Evolutionary conservation across 2,113 vertebrate species (phyloP).

Genomic region (Dicaeum eximium): DNA sequence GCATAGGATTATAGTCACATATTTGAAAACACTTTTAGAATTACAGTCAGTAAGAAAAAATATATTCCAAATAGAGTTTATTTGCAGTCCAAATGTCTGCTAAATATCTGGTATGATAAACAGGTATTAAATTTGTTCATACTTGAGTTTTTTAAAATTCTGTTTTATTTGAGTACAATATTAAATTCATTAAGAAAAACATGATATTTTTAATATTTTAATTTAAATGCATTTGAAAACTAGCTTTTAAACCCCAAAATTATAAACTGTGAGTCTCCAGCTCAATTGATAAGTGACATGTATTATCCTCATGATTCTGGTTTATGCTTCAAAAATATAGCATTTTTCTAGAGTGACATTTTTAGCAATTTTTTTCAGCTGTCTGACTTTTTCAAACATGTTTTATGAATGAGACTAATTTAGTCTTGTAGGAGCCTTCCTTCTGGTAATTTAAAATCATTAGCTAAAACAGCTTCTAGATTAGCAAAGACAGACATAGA

Average conservation of each 20-base stretch:
- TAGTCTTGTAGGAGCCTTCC: background rate
- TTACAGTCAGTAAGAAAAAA: background rate
- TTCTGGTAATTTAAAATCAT: background rate
- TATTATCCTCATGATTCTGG: background rate
- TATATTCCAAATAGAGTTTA: background rate
- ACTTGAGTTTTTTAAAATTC: background rate
- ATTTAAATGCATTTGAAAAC: background rate
- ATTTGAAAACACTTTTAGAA: background rate
- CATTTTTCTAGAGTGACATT: background rate
- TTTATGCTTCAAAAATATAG: background rate
- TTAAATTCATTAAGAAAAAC: background rate
- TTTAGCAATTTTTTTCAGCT: background rate
- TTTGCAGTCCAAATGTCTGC: background rate
- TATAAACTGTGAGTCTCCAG: background rate
- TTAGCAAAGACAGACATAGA: background rate
- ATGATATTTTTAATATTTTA: background rate
- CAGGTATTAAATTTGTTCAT: background rate
- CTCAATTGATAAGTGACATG: background rate
- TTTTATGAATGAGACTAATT: background rate
- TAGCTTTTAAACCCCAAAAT: background rate
- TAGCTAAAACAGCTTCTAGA: background rate
- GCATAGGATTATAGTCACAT: background rate
- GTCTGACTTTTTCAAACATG: background rate
- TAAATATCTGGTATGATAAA: background rate
- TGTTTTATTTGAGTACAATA: background rate